Conservation (phyloP, 2,113 vertebrate species). For the Porphyrio hochstetteri region DNA sequence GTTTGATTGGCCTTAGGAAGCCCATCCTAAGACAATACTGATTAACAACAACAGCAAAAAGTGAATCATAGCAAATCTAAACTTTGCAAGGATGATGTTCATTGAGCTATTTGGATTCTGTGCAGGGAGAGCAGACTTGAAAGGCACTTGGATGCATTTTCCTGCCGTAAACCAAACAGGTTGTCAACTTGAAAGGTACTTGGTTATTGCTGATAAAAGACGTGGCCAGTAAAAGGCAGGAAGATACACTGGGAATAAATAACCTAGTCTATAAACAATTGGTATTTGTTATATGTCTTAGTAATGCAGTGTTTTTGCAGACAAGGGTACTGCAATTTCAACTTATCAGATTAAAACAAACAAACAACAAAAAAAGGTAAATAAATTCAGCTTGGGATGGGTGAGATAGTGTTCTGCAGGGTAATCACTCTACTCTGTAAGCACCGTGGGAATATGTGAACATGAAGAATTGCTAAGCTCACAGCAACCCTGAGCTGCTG, state of each 20-base stretch:
- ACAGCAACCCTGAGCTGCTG: background rate
- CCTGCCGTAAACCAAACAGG: background rate
- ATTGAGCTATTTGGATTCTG: slow-evolving; percentile 22
- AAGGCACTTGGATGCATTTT: background rate
- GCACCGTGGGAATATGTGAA: background rate
- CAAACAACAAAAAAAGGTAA: background rate
- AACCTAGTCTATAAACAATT: slow-evolving; percentile 47
- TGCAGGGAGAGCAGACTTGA: background rate
- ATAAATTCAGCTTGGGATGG: background rate
- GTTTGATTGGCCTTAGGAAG: background rate
- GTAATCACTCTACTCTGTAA: background rate
- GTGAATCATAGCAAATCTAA: background rate
- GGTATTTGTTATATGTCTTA: slow-evolving; percentile 19
- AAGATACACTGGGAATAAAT: slow-evolving; percentile 36
- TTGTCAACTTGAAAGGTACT: slow-evolving; percentile 23
- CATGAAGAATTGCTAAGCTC: background rate
- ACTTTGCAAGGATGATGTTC: background rate
- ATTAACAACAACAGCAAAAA: background rate
- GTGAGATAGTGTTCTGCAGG: background rate
- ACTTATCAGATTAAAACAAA: slow-evolving; percentile 40
- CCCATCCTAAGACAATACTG: background rate
- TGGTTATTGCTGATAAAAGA: slow-evolving; percentile 51
- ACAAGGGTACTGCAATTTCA: slow-evolving; percentile 28
- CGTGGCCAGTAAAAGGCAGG: slow-evolving; percentile 13
- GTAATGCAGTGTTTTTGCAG: slow-evolving; percentile 14